These are phyloP conservation scores for Conger conger DNA, from an alignment of 2,113 vertebrate species.

Conservation along the genomic window DNA sequence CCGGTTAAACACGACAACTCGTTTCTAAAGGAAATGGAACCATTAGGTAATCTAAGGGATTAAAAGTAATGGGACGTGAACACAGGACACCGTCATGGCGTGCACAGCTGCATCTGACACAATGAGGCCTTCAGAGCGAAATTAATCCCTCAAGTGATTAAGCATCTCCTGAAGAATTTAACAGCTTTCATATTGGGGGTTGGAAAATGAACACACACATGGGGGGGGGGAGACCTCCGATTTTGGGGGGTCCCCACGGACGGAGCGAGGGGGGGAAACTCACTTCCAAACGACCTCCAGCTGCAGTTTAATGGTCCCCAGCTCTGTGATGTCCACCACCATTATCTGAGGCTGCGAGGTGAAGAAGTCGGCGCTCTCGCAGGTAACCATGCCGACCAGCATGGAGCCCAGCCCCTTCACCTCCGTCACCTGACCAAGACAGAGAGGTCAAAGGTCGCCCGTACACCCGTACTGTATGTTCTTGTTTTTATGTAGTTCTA, in stretches of 20 bases:
- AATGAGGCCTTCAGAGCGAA: too few species aligned
- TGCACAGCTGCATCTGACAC: too few species aligned
- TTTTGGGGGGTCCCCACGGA: not conserved
- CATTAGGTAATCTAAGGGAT: too few species aligned
- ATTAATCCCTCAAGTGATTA: too few species aligned
- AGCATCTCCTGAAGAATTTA: too few species aligned
- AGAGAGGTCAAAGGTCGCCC: not conserved
- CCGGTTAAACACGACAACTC: too few species aligned
- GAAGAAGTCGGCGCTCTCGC: conserved; percentile 85
- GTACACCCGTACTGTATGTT: not conserved
- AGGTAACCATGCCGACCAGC: conserved; percentile 83
- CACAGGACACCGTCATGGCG: too few species aligned
- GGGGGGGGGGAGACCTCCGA: too few species aligned
- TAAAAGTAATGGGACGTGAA: too few species aligned
- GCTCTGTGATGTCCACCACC: conserved; percentile 89
- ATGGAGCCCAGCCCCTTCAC: conserved; percentile 84
- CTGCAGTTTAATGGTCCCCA: conserved; percentile 94
- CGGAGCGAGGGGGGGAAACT: conserved; percentile 45
- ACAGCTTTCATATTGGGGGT: too few species aligned
- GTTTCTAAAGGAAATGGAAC: too few species aligned
- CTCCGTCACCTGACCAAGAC: conserved; percentile 79
- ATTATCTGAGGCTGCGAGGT: conserved; percentile 81
- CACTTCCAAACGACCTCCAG: conserved; percentile 94
- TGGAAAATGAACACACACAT: too few species aligned
- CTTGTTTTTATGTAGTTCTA: not conserved